Conservation (phyloP, 2,113 vertebrate genomes). For the Calyptomena viridis region DNA sequence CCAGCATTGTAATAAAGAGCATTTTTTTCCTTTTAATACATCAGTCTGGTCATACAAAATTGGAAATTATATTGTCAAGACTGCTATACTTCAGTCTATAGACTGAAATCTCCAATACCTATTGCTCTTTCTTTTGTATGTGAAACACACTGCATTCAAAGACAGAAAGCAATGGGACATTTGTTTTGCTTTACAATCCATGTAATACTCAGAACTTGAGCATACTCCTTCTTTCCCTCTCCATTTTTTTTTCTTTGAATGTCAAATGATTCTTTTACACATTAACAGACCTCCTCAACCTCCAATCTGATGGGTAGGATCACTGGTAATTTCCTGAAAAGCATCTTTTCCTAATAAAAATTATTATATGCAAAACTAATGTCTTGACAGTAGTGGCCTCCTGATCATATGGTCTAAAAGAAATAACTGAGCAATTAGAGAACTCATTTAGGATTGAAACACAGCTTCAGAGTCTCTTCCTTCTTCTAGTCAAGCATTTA, state of each 20-base stretch:
- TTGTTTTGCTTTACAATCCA: neutral
- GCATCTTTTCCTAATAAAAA: accelerated
- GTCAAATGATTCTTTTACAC: neutral
- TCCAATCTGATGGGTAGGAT: neutral
- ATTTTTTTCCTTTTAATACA: no score
- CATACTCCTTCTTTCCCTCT: neutral
- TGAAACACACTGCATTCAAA: neutral
- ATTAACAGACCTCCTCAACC: neutral
- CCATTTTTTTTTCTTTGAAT: neutral
- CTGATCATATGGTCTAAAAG: neutral
- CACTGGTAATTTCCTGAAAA: neutral
- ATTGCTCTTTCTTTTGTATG: neutral
- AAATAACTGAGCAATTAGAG: neutral
- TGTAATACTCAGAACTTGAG: neutral
- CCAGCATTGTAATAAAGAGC: no score
- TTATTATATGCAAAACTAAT: neutral
- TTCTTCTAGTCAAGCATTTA: neutral
- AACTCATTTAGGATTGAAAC: neutral
- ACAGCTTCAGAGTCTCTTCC: neutral
- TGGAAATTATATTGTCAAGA: neutral
- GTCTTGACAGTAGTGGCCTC: neutral
- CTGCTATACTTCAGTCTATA: neutral
- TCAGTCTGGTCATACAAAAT: neutral
- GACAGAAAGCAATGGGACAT: neutral
- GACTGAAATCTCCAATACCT: neutral